These are phyloP conservation scores for Mylabris phalerata DNA, from an alignment of 1,140 invertebrate genomes.

Conservation along the genomic window DNA sequence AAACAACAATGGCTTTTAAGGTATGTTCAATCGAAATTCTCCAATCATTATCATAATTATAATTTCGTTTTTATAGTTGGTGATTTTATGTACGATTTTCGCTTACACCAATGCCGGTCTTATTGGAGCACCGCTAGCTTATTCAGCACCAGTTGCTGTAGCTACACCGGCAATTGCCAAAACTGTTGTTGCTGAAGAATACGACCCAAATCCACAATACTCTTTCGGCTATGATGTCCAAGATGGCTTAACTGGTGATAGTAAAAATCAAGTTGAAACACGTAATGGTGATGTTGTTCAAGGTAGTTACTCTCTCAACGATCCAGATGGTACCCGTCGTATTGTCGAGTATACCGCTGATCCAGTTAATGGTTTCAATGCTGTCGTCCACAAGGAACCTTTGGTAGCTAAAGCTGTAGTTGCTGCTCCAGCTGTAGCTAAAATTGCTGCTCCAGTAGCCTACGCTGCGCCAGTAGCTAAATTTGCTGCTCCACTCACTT, in stretches of 20 bases:
- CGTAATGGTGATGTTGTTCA: slow-evolving; percentile 57
- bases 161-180: slow-evolving; percentile 35
- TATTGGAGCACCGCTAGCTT: slow-evolving; percentile 28
- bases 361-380: slow-evolving; percentile 55
- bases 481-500: slow-evolving; percentile 1
- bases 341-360: slow-evolving; percentile 60
- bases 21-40: neutral
- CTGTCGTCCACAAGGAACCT: slow-evolving; percentile 47
- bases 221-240: slow-evolving; percentile 51
- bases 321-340: slow-evolving; percentile 56
- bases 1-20: slow-evolving; percentile 19
- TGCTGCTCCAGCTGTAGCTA: slow-evolving; percentile 38
- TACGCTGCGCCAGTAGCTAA: slow-evolving; percentile 34
- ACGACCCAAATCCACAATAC: slow-evolving; percentile 51
- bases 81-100: slow-evolving; percentile 15
- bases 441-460: slow-evolving; percentile 20
- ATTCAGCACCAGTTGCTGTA: slow-evolving; percentile 20
- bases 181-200: slow-evolving; percentile 40
- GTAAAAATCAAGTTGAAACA: slow-evolving; percentile 52
- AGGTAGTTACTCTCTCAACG: slow-evolving; percentile 56
- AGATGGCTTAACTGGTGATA: slow-evolving; percentile 52
- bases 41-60: neutral
- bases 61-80: neutral
- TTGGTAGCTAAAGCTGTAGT: slow-evolving; percentile 33
- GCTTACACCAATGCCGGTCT: slow-evolving; percentile 30